A percentile compares a stretch with the other conserved stretches of the same genome.
phyloP scores from a whole-genome alignment of 1,140 invertebrate genomes.

The Procambarus clarkii region DNA sequence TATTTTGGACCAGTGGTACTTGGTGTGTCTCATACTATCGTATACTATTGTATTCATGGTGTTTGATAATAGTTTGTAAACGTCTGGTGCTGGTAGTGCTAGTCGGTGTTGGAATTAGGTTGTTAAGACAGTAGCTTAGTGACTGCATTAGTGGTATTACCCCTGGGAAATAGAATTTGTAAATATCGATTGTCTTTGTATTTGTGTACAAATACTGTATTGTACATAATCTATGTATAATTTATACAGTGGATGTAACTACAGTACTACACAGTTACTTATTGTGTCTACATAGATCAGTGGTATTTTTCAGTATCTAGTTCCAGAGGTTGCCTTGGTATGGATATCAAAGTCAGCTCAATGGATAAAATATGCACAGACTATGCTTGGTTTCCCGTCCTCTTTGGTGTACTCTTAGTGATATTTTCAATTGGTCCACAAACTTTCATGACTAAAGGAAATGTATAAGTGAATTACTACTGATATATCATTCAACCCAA shows the following conservation, averaged over 20 bases:
- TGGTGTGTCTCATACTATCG: neutral
- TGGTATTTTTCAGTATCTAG: neutral
- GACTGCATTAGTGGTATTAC: neutral
- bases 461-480: neutral
- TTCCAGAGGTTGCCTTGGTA: neutral
- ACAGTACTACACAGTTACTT: neutral
- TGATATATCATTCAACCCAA: neutral
- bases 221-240: neutral
- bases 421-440: neutral
- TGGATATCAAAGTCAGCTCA: neutral
- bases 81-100: neutral
- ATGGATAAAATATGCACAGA: neutral
- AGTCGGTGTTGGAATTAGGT: neutral
- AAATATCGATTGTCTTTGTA: neutral
- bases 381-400: neutral
- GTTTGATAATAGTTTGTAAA: neutral
- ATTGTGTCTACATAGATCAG: neutral
- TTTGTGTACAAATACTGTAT: neutral
- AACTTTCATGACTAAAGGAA: neutral
- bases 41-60: neutral
- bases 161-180: neutral
- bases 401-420: neutral
- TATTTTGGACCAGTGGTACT: neutral
- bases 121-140: neutral
- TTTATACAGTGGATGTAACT: neutral